These are phyloP conservation scores for Fregata magnificens DNA, from an alignment of 2,113 vertebrate species.

Conservation along the genomic window DNA sequence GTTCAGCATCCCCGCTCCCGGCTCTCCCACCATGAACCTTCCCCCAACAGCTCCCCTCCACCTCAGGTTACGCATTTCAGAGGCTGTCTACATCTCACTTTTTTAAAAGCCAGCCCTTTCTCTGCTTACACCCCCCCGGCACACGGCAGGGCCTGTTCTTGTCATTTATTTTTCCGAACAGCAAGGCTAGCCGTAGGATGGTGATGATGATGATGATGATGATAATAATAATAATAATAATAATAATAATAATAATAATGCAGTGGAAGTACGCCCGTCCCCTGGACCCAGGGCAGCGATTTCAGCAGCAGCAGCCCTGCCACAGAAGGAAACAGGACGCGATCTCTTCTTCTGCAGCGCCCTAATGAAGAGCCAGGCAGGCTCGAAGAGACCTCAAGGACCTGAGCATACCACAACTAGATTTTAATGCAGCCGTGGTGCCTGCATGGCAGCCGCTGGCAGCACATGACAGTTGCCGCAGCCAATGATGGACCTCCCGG, in stretches of 20 bases:
- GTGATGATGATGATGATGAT: not conserved
- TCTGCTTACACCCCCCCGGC: not conserved
- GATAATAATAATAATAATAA: too few relatives aligned
- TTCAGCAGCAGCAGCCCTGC: not conserved
- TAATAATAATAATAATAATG: fast-evolving
- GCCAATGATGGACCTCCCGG: not conserved
- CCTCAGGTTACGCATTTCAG: not conserved
- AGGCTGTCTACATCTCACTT: not conserved
- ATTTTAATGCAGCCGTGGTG: not conserved
- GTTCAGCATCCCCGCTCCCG: not conserved
- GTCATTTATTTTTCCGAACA: not conserved
- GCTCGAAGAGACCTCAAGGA: not conserved
- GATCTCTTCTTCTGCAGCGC: fast-evolving
- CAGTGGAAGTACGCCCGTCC: fast-evolving
- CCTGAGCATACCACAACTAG: not conserved
- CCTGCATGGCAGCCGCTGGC: not conserved
- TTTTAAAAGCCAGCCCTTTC: not conserved
- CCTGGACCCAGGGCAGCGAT: not conserved
- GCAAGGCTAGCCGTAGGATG: not conserved
- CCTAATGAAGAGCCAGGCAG: not conserved
- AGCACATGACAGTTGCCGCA: not conserved
- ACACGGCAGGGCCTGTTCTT: not conserved
- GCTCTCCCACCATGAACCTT: not conserved
- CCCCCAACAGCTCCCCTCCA: not conserved
- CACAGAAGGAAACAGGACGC: not conserved